Conservation (phyloP, 2,113 vertebrate species). For the Dolichallabes microphthalmus region DNA sequence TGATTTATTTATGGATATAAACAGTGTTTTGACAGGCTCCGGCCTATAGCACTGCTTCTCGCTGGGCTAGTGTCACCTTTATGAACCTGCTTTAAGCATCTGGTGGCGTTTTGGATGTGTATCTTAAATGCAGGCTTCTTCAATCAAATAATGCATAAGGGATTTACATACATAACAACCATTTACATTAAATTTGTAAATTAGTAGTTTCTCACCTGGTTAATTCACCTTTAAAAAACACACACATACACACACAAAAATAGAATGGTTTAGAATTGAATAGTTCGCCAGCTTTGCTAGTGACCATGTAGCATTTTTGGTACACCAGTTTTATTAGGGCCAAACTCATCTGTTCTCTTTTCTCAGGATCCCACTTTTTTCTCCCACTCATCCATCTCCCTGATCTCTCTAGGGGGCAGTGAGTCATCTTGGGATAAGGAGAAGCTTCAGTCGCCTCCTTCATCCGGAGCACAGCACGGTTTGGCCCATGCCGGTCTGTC, state of each 20-base stretch:
- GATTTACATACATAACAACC: neutral
- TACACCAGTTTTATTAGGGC: neutral
- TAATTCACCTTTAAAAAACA: neutral
- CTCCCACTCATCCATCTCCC: neutral
- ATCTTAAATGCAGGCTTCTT: neutral
- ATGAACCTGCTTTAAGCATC: neutral
- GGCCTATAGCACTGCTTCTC: neutral
- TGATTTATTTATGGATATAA: slow-evolving; percentile 56
- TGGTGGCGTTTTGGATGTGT: neutral
- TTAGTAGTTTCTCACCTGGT: neutral
- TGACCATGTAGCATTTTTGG: neutral
- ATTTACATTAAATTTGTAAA: neutral
- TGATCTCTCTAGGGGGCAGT: slow-evolving; percentile 78
- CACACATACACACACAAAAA: neutral
- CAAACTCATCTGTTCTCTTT: neutral
- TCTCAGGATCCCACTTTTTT: slow-evolving; percentile 32
- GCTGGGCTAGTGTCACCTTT: neutral
- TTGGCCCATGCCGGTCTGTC: slow-evolving; percentile 71
- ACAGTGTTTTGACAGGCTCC: neutral
- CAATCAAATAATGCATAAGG: neutral
- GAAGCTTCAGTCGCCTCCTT: slow-evolving; percentile 80
- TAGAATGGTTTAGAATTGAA: neutral
- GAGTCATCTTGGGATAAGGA: slow-evolving; percentile 89
- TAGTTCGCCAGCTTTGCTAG: too few relatives aligned
- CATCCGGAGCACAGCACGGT: slow-evolving; percentile 72